phyloP scores from a whole-genome alignment of 2,797 vertebrate genomes.

The Cryptoblepharus egeriae region DNA sequence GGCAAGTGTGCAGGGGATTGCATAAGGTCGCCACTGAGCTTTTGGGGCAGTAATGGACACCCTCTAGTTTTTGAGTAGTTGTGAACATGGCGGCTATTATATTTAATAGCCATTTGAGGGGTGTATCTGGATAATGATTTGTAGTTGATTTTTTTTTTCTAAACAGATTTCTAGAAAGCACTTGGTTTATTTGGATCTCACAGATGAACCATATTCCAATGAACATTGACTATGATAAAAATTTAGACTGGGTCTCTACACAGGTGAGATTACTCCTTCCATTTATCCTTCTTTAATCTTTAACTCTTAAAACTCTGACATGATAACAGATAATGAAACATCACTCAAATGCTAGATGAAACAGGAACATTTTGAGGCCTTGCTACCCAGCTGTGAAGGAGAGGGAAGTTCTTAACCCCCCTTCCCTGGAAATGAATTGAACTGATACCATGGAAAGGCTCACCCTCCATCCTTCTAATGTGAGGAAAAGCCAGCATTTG shows the following conservation, averaged over 20 bases:
- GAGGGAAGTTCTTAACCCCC: too few species aligned
- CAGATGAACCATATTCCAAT: conserved; percentile 78
- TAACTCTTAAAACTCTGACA: too few species aligned
- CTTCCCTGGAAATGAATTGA: too few species aligned
- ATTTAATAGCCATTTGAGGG: neutral
- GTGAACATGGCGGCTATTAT: neutral
- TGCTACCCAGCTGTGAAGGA: too few species aligned
- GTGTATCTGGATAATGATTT: neutral
- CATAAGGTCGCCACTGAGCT: neutral
- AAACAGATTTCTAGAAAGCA: conserved; percentile 69
- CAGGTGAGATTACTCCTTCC: conserved; percentile 61
- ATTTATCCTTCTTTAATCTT: neutral
- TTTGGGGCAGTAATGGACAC: neutral
- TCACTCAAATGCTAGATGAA: too few species aligned
- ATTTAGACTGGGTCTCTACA: conserved; percentile 72
- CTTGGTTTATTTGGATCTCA: conserved; percentile 75
- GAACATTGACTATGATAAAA: conserved; percentile 70
- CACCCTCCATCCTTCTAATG: too few species aligned
- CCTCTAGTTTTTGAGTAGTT: neutral
- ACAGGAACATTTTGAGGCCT: too few species aligned
- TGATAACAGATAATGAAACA: too few species aligned
- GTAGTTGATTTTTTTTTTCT: neutral
- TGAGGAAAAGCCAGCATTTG: too few species aligned
- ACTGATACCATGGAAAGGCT: too few species aligned
- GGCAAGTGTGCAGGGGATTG: too few species aligned